Evolutionary conservation across 30 jellyfish, hydroid and myxozoan genomes (phyloP).

Genomic region (Aurelia sp.): DNA sequence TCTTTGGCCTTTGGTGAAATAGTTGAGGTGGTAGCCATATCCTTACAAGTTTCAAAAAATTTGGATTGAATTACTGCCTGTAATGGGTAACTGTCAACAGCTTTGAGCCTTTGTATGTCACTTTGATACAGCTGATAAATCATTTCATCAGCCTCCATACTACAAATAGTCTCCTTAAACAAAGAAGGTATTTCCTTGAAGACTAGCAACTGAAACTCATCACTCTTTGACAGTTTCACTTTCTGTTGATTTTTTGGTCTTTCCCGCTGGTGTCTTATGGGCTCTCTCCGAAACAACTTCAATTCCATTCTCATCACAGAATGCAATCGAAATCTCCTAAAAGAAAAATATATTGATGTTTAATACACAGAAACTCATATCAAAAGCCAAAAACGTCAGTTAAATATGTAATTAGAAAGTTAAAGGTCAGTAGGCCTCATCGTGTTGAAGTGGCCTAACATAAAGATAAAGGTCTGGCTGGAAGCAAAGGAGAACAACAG

Average conservation of each 20-base stretch:
- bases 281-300: slow-evolving; percentile 28
- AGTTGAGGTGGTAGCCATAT: slow-evolving; percentile 15
- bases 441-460: not conserved
- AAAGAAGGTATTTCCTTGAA: slow-evolving; percentile 23
- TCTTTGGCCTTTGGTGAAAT: slow-evolving; percentile 49
- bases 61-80: slow-evolving; percentile 15
- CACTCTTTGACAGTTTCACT: not conserved
- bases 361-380: not conserved
- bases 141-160: slow-evolving; percentile 65
- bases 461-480: slow-evolving; percentile 1
- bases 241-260: not conserved
- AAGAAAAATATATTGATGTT: slow-evolving; percentile 3
- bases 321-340: slow-evolving; percentile 34
- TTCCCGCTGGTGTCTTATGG: slow-evolving; percentile 24
- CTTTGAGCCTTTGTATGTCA: slow-evolving; percentile 38
- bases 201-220: not conserved
- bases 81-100: slow-evolving; percentile 21
- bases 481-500: not conserved
- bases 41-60: too few species aligned
- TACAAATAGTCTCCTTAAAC: slow-evolving; percentile 32
- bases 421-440: not conserved
- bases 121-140: slow-evolving; percentile 34
- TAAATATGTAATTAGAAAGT: not conserved
- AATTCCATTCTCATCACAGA: slow-evolving; percentile 51
- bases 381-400: not conserved